Conservation (phyloP, 2,797 vertebrate species). For the Eulemur mongoz region DNA sequence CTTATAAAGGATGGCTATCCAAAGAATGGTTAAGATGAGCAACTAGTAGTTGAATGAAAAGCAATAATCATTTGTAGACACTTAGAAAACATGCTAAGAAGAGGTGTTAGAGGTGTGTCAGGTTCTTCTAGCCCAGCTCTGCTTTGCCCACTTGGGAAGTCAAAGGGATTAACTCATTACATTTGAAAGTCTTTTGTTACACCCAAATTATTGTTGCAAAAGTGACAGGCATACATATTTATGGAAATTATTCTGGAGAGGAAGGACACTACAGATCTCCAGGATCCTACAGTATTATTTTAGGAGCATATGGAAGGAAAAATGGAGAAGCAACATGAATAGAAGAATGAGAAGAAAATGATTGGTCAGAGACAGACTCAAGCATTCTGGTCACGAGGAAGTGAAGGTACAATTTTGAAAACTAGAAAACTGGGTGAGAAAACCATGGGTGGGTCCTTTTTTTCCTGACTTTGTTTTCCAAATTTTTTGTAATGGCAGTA, state of each 20-base stretch:
- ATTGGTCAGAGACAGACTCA: neutral
- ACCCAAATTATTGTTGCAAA: neutral
- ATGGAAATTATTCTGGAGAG: neutral
- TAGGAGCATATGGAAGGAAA: neutral
- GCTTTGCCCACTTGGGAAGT: neutral
- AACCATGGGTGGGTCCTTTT: neutral
- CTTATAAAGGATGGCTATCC: neutral
- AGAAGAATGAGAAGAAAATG: neutral
- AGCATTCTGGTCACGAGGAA: neutral
- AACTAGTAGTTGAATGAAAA: neutral
- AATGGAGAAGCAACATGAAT: neutral
- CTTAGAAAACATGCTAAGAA: neutral
- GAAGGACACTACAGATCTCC: neutral
- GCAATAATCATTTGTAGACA: neutral
- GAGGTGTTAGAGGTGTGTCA: neutral
- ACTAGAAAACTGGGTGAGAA: neutral
- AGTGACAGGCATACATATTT: neutral
- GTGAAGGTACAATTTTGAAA: neutral
- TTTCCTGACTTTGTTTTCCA: neutral
- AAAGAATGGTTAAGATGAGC: neutral
- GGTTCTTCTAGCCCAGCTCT: neutral
- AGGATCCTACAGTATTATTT: neutral
- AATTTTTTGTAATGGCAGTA: neutral
- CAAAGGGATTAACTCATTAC: neutral
- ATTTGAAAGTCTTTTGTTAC: constrained; percentile 6